phyloP scores from a whole-genome alignment of 2,797 vertebrate genomes.

The Lophius americanus region DNA sequence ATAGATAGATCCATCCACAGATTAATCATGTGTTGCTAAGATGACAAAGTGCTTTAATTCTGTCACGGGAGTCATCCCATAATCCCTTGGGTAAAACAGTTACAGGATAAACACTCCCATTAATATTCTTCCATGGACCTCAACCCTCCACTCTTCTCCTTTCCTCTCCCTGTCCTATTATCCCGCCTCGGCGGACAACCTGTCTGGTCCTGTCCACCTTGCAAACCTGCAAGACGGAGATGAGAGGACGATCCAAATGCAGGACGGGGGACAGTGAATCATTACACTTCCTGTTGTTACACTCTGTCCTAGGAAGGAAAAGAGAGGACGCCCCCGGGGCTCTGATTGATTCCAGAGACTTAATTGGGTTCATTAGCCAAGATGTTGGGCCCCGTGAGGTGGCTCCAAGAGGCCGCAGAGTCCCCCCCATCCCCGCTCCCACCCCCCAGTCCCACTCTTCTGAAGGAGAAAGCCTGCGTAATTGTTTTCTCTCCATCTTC shows the following conservation, averaged over 20 bases:
- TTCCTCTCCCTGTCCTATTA: conserved; percentile 74
- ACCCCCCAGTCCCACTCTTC: conserved; percentile 63
- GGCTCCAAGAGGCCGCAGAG: conserved; percentile 70
- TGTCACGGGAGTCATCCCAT: conserved; percentile 64
- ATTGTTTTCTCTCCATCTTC: conserved; percentile 87
- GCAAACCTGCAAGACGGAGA: conserved; percentile 74
- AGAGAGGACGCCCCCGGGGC: conserved; percentile 74
- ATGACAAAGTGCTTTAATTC: conserved; percentile 60
- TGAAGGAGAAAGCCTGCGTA: conserved; percentile 82
- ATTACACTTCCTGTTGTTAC: conserved; percentile 80
- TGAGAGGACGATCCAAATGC: conserved; percentile 72
- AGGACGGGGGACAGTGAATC: conserved; percentile 80
- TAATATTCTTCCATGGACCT: conserved; percentile 81
- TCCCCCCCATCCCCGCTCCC: conserved; percentile 13
- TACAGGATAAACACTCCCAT: conserved; percentile 77
- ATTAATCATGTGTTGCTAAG: conserved; percentile 52
- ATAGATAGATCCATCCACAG: conserved; percentile 32
- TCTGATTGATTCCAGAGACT: conserved; percentile 81
- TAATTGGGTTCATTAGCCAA: conserved; percentile 87
- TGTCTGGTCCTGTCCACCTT: conserved; percentile 72
- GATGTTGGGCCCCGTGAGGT: conserved; percentile 77
- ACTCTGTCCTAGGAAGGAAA: conserved; percentile 67
- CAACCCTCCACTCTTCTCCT: conserved; percentile 64
- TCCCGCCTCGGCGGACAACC: conserved; percentile 74
- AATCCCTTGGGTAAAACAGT: conserved; percentile 68